Evolutionary conservation across 2,113 vertebrate species (phyloP), one percentile per base, ranked within the genome.

Genomic region (Mandrillus leucophaeus): DNA sequence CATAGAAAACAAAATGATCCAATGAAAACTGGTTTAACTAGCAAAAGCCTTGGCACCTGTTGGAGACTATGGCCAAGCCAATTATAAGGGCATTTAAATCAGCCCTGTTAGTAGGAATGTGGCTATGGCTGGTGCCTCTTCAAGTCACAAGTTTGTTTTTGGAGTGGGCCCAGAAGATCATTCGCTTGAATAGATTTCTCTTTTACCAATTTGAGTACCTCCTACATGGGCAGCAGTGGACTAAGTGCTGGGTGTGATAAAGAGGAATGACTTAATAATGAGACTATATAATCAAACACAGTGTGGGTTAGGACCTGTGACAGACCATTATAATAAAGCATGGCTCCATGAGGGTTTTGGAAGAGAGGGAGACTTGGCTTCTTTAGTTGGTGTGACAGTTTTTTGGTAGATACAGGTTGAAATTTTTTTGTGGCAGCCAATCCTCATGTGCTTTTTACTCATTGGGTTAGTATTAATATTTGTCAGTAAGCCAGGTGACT

Each of bases 131-230:
- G 95, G 25, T 55, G 45, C 61, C 50, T 93, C 68, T 79, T 95
- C 66, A 68, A 88, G 83, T 90, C 92, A 92, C 61, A 93, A 83
- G 79, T 92, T 95, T 92, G n/a, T 68, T 96, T 97, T 87, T 93
- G 87, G 87, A 82, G 50, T 43, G 10, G 61, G 48, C 20, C 13
- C 97, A 78, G 82, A 96, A 90, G 45, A 96, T 92, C 52, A 90
- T 92, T 89, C 38, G 91, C 32, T 75, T 92, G 80, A 81, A 57
- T 73, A 57, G 48, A 81, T 88, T 94, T 89, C n/a, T 93, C 43
- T 88, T 86, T 94, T 70, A 96, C 50, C 35, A 76, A 35, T 82
- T 38, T 66, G 50, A 93, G 68, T 85, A 50, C 50, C 64, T 95
- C 22, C 35, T 84, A 64, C 70, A 72, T 87, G 70, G 75, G 59